phyloP scores from a whole-genome alignment of 2,888 invertebrate genomes.

The Xanthorhoe spadicearia region DNA sequence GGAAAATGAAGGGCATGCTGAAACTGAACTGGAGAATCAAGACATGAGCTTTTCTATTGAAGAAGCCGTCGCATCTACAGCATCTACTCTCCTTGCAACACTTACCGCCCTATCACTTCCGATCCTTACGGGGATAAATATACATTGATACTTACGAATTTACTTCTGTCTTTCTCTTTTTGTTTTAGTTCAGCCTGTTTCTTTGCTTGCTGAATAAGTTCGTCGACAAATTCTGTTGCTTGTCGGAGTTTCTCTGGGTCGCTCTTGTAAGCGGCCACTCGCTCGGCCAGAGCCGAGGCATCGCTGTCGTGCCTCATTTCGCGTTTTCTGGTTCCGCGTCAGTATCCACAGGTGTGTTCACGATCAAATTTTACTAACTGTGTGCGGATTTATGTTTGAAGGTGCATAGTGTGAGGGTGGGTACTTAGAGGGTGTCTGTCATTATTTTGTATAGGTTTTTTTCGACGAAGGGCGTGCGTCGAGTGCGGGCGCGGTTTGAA shows the following conservation, averaged over 20 bases:
- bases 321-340: slow-evolving; percentile 20
- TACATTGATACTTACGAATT: slow-evolving; percentile 84
- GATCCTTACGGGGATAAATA: slow-evolving; percentile 74
- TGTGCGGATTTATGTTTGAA: slow-evolving; percentile 42
- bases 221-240: slow-evolving; percentile 85
- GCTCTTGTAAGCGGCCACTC: slow-evolving; percentile 84
- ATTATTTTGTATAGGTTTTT: slow-evolving; percentile 46
- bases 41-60: slow-evolving; percentile 63
- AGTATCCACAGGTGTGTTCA: slow-evolving; percentile 30
- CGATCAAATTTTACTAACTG: slow-evolving; percentile 22
- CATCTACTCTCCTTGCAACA: slow-evolving; percentile 70
- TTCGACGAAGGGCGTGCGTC: slow-evolving; percentile 53
- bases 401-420: slow-evolving; percentile 49
- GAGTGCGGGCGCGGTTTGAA: slow-evolving; percentile 56
- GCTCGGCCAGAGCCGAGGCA: slow-evolving; percentile 70
- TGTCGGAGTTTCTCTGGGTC: slow-evolving; percentile 85
- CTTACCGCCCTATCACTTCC: slow-evolving; percentile 82
- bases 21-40: slow-evolving; percentile 19
- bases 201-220: slow-evolving; percentile 85
- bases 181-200: slow-evolving; percentile 84
- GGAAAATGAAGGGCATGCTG: slow-evolving; percentile 57
- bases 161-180: slow-evolving; percentile 85
- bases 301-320: slow-evolving; percentile 77
- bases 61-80: slow-evolving; percentile 75
- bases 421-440: slow-evolving; percentile 60